These are phyloP conservation scores for Euura lappo DNA, from an alignment of 1,140 invertebrate species.

Conservation along the genomic window DNA sequence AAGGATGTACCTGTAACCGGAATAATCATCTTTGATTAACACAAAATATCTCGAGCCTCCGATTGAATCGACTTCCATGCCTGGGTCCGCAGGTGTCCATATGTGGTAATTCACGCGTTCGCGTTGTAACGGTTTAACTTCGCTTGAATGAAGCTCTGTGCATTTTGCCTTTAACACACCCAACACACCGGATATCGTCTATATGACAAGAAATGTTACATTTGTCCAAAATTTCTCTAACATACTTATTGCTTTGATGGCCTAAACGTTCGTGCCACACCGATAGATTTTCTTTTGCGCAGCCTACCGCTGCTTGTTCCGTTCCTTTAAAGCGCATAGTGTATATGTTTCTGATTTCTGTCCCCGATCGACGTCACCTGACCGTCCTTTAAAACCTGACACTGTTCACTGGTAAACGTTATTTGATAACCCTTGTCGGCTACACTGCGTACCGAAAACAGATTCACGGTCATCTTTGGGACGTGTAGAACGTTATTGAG, in stretches of 20 bases:
- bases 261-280: background rate
- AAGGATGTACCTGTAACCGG: constrained; percentile 14
- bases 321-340: background rate
- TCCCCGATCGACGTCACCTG: background rate
- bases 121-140: constrained; percentile 34
- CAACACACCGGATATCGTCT: constrained; percentile 33
- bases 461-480: constrained; percentile 28
- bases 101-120: background rate
- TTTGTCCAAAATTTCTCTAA: constrained; percentile 30
- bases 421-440: constrained; percentile 13
- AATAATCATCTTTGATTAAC: constrained; percentile 22
- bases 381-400: background rate
- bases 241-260: constrained; percentile 21
- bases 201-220: constrained; percentile 37
- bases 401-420: background rate
- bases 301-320: background rate
- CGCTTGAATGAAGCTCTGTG: constrained; percentile 34
- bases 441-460: constrained; percentile 33
- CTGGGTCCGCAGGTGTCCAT: background rate
- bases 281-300: background rate
- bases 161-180: constrained; percentile 38
- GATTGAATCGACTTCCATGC: constrained; percentile 1
- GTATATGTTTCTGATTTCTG: background rate
- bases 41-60: constrained; percentile 17
- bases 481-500: constrained; percentile 42